Evolutionary conservation across 2,888 invertebrate genomes (phyloP), one percentile per base, ranked within the genome.

Genomic region (Protodeltote pygarga): DNA sequence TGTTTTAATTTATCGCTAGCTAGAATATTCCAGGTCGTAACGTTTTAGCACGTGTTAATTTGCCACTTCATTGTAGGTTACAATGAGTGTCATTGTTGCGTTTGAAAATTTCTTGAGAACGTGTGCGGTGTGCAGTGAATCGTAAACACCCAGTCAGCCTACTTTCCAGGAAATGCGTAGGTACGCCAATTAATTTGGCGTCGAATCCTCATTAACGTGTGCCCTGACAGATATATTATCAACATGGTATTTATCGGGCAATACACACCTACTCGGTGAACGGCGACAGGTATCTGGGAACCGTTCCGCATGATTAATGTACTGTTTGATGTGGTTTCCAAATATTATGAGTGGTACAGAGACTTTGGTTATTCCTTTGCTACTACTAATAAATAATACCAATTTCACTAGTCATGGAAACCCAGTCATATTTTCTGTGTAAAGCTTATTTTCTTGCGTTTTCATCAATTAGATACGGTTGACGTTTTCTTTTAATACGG

Each of bases 151-250:
- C 37, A 33, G 39, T 32, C 42, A 70, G 32, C 68, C 73, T 51
- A 60, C 33, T 70, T 73, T 75, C 65, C 65, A 61, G 58, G 62
- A 75, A 71, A 77, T 69, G 62, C 33, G 53, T 60, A 23, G 41
- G 48, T 63, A 35, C 34, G 27, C 64, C 66, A 78, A 81, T 83
- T 79, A 78, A 79, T 83, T 71, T 66, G 48, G 62, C 60, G 66
- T 65, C 64, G 66, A 65, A 69, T 72, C 63, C 79, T 81, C 77
- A 79, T 85, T 85, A 85, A 64, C 64, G 60, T 50, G 51, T 50
- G 54, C 70, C 73, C 69, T 78, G 85, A 83, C 79, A 78, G 81
- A 82, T 82, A 81, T 81, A 81, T 78, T 73, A 77, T 77, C 62
- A 65, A 65, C 62, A 60, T 66, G 49, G 64, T 52, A 71, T 67